Evolutionary conservation across 2,888 invertebrate species (phyloP).

Genomic region (Aelia acuminata): DNA sequence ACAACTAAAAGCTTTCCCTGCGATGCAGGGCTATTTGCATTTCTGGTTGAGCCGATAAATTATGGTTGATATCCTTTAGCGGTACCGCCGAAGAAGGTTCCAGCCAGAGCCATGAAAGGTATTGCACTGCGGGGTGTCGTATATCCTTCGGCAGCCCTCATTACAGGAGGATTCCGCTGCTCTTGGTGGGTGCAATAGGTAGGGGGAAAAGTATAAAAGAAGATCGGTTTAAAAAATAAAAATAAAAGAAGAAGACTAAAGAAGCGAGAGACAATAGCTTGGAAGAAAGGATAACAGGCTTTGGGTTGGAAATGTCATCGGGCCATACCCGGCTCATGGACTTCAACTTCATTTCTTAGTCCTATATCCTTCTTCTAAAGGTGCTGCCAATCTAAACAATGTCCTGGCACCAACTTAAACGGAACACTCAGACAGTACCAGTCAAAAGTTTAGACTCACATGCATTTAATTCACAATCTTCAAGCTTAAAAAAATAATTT

Average conservation of each 20-base stretch:
- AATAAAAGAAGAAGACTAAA: not conserved
- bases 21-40: not conserved
- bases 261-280: not conserved
- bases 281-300: not conserved
- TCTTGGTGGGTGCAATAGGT: not conserved
- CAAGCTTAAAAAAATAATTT: no score
- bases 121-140: not conserved
- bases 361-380: no score
- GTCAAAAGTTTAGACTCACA: no score
- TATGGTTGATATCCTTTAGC: not conserved
- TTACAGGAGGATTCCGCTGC: constrained; percentile 11
- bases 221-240: not conserved
- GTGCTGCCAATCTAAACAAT: no score
- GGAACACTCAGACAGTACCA: no score
- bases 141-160: not conserved
- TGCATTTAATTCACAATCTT: no score
- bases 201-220: constrained; percentile 10
- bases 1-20: constrained; percentile 15
- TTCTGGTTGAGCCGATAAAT: constrained; percentile 36
- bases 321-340: not conserved
- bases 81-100: not conserved
- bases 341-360: not conserved
- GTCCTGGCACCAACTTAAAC: no score
- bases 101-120: not conserved
- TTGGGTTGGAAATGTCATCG: not conserved